These are phyloP conservation scores for Drosophila meridionalis DNA, from an alignment of 2,888 invertebrate genomes.

Conservation along the genomic window DNA sequence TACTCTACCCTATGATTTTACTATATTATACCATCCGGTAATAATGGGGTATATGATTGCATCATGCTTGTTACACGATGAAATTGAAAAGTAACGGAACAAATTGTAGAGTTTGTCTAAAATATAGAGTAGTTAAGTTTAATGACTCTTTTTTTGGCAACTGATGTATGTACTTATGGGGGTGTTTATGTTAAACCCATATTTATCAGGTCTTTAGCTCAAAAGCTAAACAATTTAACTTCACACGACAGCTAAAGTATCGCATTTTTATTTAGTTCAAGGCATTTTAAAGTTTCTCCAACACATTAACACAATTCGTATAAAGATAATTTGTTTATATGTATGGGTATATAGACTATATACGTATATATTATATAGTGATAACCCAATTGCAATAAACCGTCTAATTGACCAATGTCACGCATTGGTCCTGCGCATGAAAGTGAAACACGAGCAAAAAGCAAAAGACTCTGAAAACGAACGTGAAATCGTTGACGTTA, in stretches of 20 bases:
- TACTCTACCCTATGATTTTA: neutral
- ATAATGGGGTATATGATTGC: neutral
- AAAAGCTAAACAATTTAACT: neutral
- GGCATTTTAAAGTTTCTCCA: constrained; percentile 28
- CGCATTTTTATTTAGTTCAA: neutral
- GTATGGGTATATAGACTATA: neutral
- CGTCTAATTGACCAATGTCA: constrained; percentile 57
- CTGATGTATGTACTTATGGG: constrained; percentile 1
- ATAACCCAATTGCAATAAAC: constrained; percentile 26
- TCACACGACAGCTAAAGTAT: neutral
- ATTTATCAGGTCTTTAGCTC: neutral
- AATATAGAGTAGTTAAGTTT: constrained; percentile 3
- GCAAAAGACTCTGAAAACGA: constrained; percentile 73
- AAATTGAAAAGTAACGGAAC: neutral
- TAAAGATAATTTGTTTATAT: neutral
- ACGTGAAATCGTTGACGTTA: constrained; percentile 52
- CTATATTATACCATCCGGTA: neutral
- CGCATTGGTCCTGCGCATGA: constrained; percentile 51
- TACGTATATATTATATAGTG: neutral
- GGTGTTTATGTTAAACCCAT: neutral
- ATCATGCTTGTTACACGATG: neutral
- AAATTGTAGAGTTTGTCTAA: neutral
- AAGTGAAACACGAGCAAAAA: constrained; percentile 55
- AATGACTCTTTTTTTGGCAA: neutral
- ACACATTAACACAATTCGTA: constrained; percentile 21